Conservation (phyloP, 1,140 invertebrate species). For the Pseudomyrmex pallidus region DNA sequence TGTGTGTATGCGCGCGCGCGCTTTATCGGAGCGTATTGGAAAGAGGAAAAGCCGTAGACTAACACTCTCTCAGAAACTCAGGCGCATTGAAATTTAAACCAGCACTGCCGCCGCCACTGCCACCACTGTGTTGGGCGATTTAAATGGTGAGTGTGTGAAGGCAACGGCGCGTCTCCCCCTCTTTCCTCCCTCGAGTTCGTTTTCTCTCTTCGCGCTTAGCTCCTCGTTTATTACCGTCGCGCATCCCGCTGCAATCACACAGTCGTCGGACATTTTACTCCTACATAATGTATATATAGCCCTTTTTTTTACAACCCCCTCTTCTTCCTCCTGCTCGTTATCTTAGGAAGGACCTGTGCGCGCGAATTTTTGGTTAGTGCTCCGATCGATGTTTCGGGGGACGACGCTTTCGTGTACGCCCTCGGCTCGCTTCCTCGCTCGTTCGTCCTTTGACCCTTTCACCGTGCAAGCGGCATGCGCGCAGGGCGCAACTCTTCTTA, state of each 20-base stretch:
- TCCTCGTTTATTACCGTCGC: slow-evolving; percentile 14
- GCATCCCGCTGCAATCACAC: background rate
- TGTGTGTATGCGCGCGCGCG: background rate
- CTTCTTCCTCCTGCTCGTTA: no score
- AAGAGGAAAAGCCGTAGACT: slow-evolving; percentile 8
- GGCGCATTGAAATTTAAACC: slow-evolving; percentile 78
- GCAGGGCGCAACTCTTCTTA: slow-evolving; percentile 47
- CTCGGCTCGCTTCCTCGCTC: slow-evolving; percentile 36
- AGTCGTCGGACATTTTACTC: no score
- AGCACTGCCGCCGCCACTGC: background rate
- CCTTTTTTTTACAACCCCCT: background rate
- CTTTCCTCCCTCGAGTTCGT: slow-evolving; percentile 3
- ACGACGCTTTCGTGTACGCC: slow-evolving; percentile 73
- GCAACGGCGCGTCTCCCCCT: slow-evolving; percentile 34
- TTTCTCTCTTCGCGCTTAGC: slow-evolving; percentile 9
- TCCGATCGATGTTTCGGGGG: slow-evolving; percentile 68
- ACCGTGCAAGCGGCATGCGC: slow-evolving; percentile 71
- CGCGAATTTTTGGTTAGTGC: slow-evolving; percentile 67
- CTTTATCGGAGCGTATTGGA: slow-evolving; percentile 28
- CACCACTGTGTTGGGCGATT: slow-evolving; percentile 71
- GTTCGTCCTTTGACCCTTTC: slow-evolving; percentile 73
- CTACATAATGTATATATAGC: no score
- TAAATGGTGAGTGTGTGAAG: slow-evolving; percentile 78
- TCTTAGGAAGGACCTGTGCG: background rate
- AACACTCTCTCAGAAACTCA: slow-evolving; percentile 28